A percentile compares a stretch with the other conserved stretches of the same genome.
These are phyloP conservation scores for Chrysodeixis includens DNA, from an alignment of 2,888 invertebrate genomes.

Conservation along the genomic window DNA sequence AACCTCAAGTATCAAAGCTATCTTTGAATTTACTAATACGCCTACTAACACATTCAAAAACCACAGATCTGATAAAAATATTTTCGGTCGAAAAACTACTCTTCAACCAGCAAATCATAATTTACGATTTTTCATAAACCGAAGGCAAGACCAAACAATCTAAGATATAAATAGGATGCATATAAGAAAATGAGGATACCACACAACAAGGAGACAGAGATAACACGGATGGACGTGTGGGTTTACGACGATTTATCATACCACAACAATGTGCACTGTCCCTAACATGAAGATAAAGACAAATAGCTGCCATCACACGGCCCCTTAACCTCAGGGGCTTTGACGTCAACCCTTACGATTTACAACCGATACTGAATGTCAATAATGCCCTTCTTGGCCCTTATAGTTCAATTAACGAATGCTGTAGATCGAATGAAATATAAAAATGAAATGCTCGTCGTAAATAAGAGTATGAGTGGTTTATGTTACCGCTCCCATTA, in stretches of 20 bases:
- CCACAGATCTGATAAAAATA: too few relatives aligned
- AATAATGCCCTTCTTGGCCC: conserved; percentile 77
- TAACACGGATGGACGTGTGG: conserved; percentile 38
- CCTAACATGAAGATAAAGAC: conserved; percentile 61
- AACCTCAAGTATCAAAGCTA: too few relatives aligned
- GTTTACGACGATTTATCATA: conserved; percentile 47
- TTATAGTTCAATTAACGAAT: conserved; percentile 84
- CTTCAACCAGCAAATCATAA: too few relatives aligned
- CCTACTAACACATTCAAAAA: too few relatives aligned
- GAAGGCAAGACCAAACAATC: too few relatives aligned
- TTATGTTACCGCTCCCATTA: conserved; percentile 75
- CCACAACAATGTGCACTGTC: conserved; percentile 50
- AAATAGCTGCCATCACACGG: conserved; percentile 59
- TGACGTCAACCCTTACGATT: conserved; percentile 67
- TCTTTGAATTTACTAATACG: too few relatives aligned
- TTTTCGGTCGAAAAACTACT: too few relatives aligned
- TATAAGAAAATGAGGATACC: conserved; percentile 9
- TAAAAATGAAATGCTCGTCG: conserved; percentile 77
- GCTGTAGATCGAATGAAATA: conserved; percentile 81
- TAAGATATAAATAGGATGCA: background rate
- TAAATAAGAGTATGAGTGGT: conserved; percentile 79
- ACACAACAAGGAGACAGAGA: conserved; percentile 25
- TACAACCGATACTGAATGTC: conserved; percentile 69
- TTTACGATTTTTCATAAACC: too few relatives aligned
- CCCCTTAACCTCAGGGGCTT: conserved; percentile 55